A percentile compares a stretch with the other conserved stretches of the same genome.
phyloP scores from a whole-genome alignment of 2,797 vertebrate species.

The Thripadectes ignobilis region DNA sequence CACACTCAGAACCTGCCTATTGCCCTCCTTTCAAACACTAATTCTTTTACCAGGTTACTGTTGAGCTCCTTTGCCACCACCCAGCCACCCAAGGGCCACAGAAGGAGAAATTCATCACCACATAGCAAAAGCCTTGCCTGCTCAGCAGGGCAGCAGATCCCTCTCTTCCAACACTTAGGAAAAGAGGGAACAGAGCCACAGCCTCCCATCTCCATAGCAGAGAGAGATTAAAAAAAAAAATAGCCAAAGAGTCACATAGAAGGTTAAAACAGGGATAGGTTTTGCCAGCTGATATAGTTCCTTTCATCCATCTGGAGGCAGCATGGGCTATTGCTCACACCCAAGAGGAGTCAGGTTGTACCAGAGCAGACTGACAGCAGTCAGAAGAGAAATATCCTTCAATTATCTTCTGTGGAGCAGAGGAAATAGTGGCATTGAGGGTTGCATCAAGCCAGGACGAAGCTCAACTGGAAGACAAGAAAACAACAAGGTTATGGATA shows the following conservation, averaged over 20 bases:
- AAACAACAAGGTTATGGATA: not conserved
- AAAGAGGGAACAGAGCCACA: not conserved
- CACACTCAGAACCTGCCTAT: not conserved
- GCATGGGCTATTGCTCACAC: not conserved
- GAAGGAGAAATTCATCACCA: not conserved
- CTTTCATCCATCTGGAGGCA: not conserved
- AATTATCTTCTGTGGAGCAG: constrained; percentile 24
- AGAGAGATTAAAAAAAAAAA: not conserved
- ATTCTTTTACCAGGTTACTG: not conserved
- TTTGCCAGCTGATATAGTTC: constrained; percentile 15
- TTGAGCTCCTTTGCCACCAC: not conserved
- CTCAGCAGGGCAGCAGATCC: not conserved
- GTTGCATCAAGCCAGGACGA: not conserved
- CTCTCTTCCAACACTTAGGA: not conserved
- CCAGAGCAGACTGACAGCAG: not conserved
- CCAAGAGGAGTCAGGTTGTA: not conserved
- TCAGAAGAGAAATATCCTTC: constrained; percentile 50
- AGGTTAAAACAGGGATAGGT: not conserved
- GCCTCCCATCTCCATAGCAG: not conserved
- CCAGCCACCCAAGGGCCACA: not conserved
- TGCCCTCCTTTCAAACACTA: not conserved
- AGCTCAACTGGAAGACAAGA: constrained; percentile 57
- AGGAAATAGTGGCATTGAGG: constrained; percentile 16
- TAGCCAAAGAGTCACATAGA: not conserved
- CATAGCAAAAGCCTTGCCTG: not conserved